A percentile compares a stretch with the other conserved stretches of the same genome.
These are phyloP conservation scores for Falco berigora DNA, from an alignment of 2,797 vertebrate species.

Conservation along the genomic window DNA sequence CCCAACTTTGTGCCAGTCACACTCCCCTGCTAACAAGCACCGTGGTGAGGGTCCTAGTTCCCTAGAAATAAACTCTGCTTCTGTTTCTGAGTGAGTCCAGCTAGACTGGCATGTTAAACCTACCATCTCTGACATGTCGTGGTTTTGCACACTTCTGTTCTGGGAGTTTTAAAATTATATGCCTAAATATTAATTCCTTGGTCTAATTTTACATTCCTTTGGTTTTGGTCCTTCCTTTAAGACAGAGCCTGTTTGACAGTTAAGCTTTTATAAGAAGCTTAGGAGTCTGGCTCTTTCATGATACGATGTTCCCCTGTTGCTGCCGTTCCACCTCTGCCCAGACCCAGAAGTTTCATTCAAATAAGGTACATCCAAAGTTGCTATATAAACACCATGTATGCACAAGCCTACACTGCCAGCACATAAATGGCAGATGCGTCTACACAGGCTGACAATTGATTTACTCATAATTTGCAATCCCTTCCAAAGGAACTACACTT, in stretches of 20 bases:
- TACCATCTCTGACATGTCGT: not conserved
- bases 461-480: not conserved
- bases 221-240: not conserved
- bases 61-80: not conserved
- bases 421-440: not conserved
- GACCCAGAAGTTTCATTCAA: not conserved
- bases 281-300: fast-evolving
- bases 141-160: not conserved
- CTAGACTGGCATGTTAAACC: not conserved
- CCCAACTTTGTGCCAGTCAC: not conserved
- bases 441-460: constrained; percentile 1
- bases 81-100: not conserved
- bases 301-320: fast-evolving
- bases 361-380: not conserved
- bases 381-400: not conserved
- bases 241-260: not conserved
- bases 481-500: constrained; percentile 40
- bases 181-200: not conserved
- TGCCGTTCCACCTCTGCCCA: not conserved
- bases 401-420: not conserved
- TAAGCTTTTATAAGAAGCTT: not conserved
- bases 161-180: not conserved
- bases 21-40: not conserved
- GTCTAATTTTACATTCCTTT: not conserved
- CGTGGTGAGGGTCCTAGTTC: fast-evolving